These are phyloP conservation scores for Aradophagus sp. DNA, from an alignment of 1,140 invertebrate species.

Conservation along the genomic window DNA sequence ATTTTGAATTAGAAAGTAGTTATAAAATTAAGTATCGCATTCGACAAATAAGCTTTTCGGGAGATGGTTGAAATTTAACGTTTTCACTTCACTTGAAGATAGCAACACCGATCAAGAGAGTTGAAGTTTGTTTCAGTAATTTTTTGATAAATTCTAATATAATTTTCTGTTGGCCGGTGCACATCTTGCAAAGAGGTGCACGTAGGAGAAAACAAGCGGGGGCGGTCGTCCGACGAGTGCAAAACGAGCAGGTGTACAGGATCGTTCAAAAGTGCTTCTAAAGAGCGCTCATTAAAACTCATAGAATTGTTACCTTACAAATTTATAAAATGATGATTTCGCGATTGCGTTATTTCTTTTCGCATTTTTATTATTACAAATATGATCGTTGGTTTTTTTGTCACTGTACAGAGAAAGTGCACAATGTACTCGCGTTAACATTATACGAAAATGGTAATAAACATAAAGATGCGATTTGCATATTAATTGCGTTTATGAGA, in stretches of 20 bases:
- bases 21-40: too few species aligned
- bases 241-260: conserved; percentile 55
- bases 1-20: too few species aligned
- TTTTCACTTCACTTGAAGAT: neutral
- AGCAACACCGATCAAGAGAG: too few species aligned
- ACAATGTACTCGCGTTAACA: conserved; percentile 39
- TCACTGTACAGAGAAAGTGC: too few species aligned
- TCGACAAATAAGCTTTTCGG: too few species aligned
- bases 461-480: conserved; percentile 38
- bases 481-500: conserved; percentile 43
- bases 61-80: neutral
- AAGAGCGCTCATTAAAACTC: conserved; percentile 52
- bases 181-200: conserved; percentile 23
- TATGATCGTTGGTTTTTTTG: too few species aligned
- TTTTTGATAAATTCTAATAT: conserved; percentile 31
- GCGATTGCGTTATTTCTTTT: conserved; percentile 26
- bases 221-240: conserved; percentile 43
- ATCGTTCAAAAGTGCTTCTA: conserved; percentile 54
- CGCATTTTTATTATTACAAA: too few species aligned
- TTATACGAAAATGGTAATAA: conserved; percentile 42
- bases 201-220: conserved; percentile 46
- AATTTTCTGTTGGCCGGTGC: conserved; percentile 25
- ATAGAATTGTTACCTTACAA: conserved; percentile 52
- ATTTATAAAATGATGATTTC: conserved; percentile 46
- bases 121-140: neutral